Evolutionary conservation across 2,797 vertebrate species (phyloP), one percentile per base, ranked within the genome.

Genomic region (Picus viridis): DNA sequence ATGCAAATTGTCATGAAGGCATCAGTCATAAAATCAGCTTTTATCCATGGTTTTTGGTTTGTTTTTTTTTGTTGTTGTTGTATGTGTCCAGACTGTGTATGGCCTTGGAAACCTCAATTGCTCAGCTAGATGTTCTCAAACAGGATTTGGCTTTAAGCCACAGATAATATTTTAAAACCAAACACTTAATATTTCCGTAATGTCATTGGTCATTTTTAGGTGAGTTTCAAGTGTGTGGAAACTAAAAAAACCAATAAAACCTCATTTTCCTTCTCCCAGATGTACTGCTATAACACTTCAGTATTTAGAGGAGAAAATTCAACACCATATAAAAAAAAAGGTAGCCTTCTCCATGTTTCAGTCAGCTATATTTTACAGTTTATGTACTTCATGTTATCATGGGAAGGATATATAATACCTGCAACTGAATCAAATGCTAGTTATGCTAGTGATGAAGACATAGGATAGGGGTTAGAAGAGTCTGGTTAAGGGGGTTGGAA

Each of bases 271-370:
- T 6, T 71, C 2, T n/a, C n/a, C 6, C 9, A 36, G 9, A 53
- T 34, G 5, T 11, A 34, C 4, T 4, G 24, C 2, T 56, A 62
- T 15, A 77, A n/a, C 17, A 27, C 7, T 51, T 0, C 0, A 22
- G 2, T 80, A 58, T 73, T 79, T 80, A 56, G 16, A 70, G 6
- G 6, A n/a, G 2, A 29, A 32, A 36, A 39, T 32, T 22, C 23
- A 19, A 41, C 39, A 19, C 53, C 54, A 2, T 30, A 9, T 34
- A 5, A 26, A 77, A 81, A 67, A 9, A 27, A 22, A 16, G 4
- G 9, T 27, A 54, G 4, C 12, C 4, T 70, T 76, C 10, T 23
- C 6, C 24, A 29, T 74, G 12, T 26, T 83, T 67, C 75, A 74
- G 30, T 79, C 30, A 88, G 9, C 13, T 5, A 16, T n/a, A 67